These are phyloP conservation scores for Pyrocephalus nanus DNA, from an alignment of 2,797 vertebrate species.

Conservation along the genomic window DNA sequence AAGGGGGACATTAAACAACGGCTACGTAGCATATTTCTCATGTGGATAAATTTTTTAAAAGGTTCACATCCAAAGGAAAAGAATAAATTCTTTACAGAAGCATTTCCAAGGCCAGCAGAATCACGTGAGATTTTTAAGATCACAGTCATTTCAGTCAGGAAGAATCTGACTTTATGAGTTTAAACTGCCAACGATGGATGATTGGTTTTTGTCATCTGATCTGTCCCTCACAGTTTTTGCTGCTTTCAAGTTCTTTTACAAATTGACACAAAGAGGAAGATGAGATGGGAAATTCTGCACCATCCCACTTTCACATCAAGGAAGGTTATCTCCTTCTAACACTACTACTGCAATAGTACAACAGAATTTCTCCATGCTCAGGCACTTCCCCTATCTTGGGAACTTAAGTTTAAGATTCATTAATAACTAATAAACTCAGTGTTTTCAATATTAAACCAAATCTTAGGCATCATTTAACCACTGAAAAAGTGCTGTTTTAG, in stretches of 20 bases:
- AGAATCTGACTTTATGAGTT: neutral
- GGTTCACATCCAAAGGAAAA: neutral
- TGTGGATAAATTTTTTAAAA: neutral
- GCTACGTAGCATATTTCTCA: neutral
- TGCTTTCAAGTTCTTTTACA: neutral
- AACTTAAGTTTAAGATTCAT: neutral
- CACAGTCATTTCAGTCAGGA: neutral
- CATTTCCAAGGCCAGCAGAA: neutral
- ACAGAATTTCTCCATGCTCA: neutral
- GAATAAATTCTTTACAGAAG: neutral
- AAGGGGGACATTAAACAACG: neutral
- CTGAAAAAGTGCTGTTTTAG: neutral
- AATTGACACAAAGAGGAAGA: neutral
- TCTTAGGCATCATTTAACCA: neutral
- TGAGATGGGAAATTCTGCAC: neutral
- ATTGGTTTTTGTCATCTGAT: neutral
- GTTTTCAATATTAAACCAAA: neutral
- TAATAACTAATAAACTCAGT: neutral
- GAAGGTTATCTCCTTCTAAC: neutral
- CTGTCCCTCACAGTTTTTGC: neutral
- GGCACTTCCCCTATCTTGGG: neutral
- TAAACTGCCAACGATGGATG: neutral
- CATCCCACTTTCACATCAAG: fast-evolving
- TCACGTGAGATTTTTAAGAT: neutral
- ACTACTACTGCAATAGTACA: neutral